These are phyloP conservation scores for Pseudochaenichthys georgianus DNA, from an alignment of 2,797 vertebrate species.

Conservation along the genomic window DNA sequence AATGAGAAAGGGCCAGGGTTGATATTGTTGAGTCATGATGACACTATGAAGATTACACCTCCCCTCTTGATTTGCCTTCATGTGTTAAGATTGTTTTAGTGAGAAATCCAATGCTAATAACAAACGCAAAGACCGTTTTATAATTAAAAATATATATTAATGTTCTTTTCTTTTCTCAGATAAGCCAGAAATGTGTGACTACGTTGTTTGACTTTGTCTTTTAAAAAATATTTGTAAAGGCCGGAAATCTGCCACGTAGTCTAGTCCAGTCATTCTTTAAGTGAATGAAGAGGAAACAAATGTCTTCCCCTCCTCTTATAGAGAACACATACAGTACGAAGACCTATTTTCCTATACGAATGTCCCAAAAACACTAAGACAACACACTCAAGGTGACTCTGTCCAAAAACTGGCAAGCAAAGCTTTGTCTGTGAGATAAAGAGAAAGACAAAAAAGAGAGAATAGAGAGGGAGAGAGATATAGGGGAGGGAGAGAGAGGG, in stretches of 20 bases:
- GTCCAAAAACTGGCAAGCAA: conserved; percentile 47
- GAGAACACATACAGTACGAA: background rate
- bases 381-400: conserved; percentile 69
- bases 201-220: background rate
- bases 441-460: conserved; percentile 51
- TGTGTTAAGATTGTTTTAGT: conserved; percentile 5
- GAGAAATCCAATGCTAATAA: background rate
- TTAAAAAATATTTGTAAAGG: conserved; percentile 6
- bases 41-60: background rate
- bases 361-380: conserved; percentile 6
- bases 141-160: too few relatives aligned
- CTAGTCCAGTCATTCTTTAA: background rate
- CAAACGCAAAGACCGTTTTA: background rate
- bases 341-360: background rate
- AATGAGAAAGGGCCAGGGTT: background rate
- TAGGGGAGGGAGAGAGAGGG: conserved; percentile 37
- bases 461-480: conserved; percentile 44
- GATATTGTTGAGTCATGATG: conserved; percentile 16
- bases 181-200: background rate
- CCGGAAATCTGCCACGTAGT: conserved; percentile 3
- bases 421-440: conserved; percentile 65
- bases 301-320: background rate
- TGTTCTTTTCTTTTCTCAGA: background rate
- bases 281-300: background rate
- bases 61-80: background rate